Base-by-base conservation (phyloP, 2,888 invertebrate species). In the Drosophila monieri region DNA sequence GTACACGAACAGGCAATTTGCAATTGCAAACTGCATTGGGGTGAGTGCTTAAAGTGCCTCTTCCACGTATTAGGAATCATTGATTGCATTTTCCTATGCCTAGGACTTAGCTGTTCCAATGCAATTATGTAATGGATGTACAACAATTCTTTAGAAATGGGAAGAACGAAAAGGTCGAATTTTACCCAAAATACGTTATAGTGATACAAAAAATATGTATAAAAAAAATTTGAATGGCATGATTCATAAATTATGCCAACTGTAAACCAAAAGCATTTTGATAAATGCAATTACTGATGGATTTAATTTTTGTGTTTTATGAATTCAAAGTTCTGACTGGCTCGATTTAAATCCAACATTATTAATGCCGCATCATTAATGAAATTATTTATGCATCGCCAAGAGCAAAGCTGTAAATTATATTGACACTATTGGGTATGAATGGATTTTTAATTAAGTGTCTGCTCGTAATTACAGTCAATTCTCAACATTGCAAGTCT, bases 321-420 rank as follows among this genome's bases (percentile, higher is more conserved):
- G 47, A 14, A 6, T 35, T 54, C 44, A 37, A 39, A 25, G 46
- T 1, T 15, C 18, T 14, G 30, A 0, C 59, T 8, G 15, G 14
- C 25, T 43, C 30, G 37, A 39, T 37, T 56, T 54, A 41, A 48
- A 46, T 10, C 30, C 46, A 12, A 10, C 32, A 44, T 49, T 61
- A 74, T 51, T 66, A 51, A 77, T 64, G 62, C n/a, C 46, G 48
- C 35, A 66, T 73, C 80, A 75, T 76, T 73, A 80, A 80, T 80
- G 73, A 54, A 69, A 73, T 73, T 53, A 60, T 43, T 62, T 51
- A 73, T 59, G 66, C 84, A 47, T 41, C 59, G 58, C 44, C 51
- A 57, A 58, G 37, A n/a, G 25, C 51, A 57, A 3, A 27, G 57
- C 57, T 43, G 52, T 67, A 69, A 74, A 57, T 79, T 73, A 54